Evolutionary conservation across 2,888 invertebrate genomes (phyloP), one percentile per base, ranked within the genome.

Genomic region (Oligia strigilis): DNA sequence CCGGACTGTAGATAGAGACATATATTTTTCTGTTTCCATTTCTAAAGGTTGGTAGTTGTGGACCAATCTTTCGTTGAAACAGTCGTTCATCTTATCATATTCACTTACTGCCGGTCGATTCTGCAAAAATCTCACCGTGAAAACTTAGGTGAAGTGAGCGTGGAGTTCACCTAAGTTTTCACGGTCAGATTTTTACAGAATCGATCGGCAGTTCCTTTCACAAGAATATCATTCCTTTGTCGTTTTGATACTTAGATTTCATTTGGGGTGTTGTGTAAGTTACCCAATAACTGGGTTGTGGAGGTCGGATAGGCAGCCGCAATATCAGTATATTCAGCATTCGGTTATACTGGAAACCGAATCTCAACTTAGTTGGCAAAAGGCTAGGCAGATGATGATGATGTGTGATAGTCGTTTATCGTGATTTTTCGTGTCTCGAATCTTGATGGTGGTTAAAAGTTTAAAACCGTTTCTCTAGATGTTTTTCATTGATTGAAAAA

Each of bases 371-470:
- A 60, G 46, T 60, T 49, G 55, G 36, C 1, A 36, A 23, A 46
- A 19, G 2, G n/a, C 36, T 52, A 17, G 43, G 3, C 11, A 46
- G 19, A 17, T 23, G 8, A 14, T 19, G 5, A 17, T 17, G 0
- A 40, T 2, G 0, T 70, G 2, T 13, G 4, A 77, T 23, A 1
- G 29, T 17, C 1, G 17, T 77, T 49, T 43, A n/a, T 62, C 13
- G 2, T 43, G 14, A 19, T 55, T n/a, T 40, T 29, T 0, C 5
- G 46, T 40, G 4, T 13, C 29, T 74, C 29, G 17, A 55, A 64
- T 52, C 11, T 36, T 55, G 8, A 58, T 52, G 72, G 86, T 82
- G 83, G 82, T 83, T 73, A 71, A 76, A 81, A 76, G 75, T 70
- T 85, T 55, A 70, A 75, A 60, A 70, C 1, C 0, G 14, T 19